Base-by-base conservation (phyloP, 2,113 vertebrate species). In the Vanacampus margaritifer region DNA sequence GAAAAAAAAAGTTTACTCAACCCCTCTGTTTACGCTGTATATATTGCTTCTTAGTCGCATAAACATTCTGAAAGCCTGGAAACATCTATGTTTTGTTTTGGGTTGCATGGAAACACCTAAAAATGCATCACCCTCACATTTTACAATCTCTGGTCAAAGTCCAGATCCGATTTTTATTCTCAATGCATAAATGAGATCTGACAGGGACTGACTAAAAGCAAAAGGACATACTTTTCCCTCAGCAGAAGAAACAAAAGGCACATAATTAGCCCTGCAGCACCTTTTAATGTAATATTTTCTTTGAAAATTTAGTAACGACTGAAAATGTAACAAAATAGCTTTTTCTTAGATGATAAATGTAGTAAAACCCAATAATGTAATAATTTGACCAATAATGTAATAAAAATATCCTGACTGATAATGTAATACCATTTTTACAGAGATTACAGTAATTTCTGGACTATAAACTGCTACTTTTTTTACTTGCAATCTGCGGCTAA, bases 1-100 rank as follows among this genome's bases (percentile, higher is more conserved):
- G 39, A 46, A 76, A 64, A 66, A 81, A 84, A 85, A 81, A 83
- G 77, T 87, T 84, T 87, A 82, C 77, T 75, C 66, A 69, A 72
- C 54, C 67, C 46, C 78, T 63, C 35, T 85, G 83, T 89, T 86
- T 89, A 32, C 28, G 28, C 28, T 32, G 28, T 32, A 84, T 73
- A 62, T 54, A 53, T 32, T 48, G 57, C 65, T 72, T 81, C 73
- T 71, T 72, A 74, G 48, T 37, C 75, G 79, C 64, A 39, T 81
- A 85, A 84, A 87, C 85, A 83, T 64, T 72, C 65, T 75, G 65
- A 78, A 74, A 76, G 68, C 60, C 13, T 79, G 71, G 72, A 76
- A 81, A 81, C 66, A 73, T 78, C 73, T 37, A 77, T 78, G 51
- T 75, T 79, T 68, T 64, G 65, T 45, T 74, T 80, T 1, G 11